phyloP scores from a whole-genome alignment of 2,797 vertebrate genomes.

The Enteromius treurensis region DNA sequence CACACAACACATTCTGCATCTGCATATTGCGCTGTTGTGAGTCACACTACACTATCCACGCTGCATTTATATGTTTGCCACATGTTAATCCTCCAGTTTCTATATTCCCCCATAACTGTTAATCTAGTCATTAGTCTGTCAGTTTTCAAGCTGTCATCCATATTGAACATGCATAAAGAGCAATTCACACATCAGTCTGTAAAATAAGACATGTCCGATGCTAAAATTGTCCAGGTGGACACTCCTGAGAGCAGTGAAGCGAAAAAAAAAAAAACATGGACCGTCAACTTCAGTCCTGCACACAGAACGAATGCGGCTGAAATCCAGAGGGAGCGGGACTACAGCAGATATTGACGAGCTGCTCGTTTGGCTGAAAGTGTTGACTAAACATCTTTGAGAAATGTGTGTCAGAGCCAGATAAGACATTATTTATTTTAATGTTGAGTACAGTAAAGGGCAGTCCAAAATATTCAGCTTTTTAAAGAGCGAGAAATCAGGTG shows the following conservation, averaged over 20 bases:
- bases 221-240: slow-evolving; percentile 13
- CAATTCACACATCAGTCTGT: slow-evolving; percentile 23
- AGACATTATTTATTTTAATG: slow-evolving; percentile 2
- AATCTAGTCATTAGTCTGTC: slow-evolving; percentile 22
- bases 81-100: neutral
- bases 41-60: slow-evolving; percentile 11
- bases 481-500: neutral
- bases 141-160: slow-evolving; percentile 13
- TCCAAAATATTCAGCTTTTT: neutral
- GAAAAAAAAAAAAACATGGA: neutral
- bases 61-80: neutral
- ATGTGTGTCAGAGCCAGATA: slow-evolving; percentile 22
- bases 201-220: slow-evolving; percentile 30
- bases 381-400: slow-evolving; percentile 37
- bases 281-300: slow-evolving; percentile 25
- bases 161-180: slow-evolving; percentile 8
- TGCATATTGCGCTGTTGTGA: neutral
- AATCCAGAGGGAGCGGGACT: neutral
- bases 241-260: neutral
- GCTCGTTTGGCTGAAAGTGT: slow-evolving; percentile 15
- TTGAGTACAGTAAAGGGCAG: neutral
- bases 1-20: neutral
- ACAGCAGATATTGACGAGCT: neutral
- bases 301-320: neutral
- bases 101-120: neutral